These are phyloP conservation scores for Brenthis ino DNA, from an alignment of 2,888 invertebrate species.

Conservation along the genomic window DNA sequence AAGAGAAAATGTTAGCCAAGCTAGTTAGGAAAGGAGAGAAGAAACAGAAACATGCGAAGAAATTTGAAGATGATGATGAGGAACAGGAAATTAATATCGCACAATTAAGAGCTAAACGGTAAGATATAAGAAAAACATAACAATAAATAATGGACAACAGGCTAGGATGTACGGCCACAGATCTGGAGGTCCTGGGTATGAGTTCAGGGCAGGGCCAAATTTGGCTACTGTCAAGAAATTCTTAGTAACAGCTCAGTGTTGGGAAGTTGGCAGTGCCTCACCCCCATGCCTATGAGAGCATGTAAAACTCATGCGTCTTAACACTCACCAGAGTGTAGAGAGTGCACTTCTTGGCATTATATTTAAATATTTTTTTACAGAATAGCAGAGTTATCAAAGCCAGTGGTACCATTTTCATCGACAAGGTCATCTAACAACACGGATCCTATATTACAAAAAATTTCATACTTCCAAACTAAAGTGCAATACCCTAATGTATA, in stretches of 20 bases:
- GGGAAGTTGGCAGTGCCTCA: too few relatives aligned
- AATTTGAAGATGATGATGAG: conserved; percentile 67
- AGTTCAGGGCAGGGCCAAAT: too few relatives aligned
- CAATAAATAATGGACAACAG: too few relatives aligned
- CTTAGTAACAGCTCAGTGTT: too few relatives aligned
- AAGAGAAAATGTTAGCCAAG: conserved; percentile 90
- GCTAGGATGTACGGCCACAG: too few relatives aligned
- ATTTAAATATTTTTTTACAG: conserved; percentile 48
- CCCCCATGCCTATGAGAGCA: too few relatives aligned
- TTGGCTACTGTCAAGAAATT: too few relatives aligned
- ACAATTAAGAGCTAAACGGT: conserved; percentile 81
- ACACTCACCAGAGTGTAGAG: too few relatives aligned
- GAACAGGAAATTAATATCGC: conserved; percentile 79
- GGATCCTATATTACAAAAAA: conserved; percentile 64
- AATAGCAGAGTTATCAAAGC: conserved; percentile 70
- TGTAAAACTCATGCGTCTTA: too few relatives aligned
- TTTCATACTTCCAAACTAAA: conserved; percentile 74
- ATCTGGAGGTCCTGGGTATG: too few relatives aligned
- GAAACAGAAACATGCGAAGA: conserved; percentile 80
- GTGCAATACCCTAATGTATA: conserved; percentile 93
- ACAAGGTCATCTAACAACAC: conserved; percentile 58
- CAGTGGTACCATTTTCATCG: conserved; percentile 75
- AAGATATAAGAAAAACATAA: neutral
- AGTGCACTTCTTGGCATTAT: neutral
- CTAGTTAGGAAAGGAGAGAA: conserved; percentile 92